These are phyloP conservation scores for Luperina nickerlii DNA, from an alignment of 2,888 invertebrate species.

Conservation along the genomic window DNA sequence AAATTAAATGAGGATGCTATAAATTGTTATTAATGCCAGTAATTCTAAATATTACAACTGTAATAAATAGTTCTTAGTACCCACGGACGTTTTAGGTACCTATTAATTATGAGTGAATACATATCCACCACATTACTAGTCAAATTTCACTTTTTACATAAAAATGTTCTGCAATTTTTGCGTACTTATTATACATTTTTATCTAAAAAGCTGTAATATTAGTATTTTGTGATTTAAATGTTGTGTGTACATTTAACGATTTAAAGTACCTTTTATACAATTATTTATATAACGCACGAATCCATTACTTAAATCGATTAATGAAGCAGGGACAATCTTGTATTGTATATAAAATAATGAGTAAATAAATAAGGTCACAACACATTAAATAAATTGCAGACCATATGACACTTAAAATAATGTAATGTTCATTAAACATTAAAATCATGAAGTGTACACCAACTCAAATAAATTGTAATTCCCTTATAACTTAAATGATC, in stretches of 20 bases:
- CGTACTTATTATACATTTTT: constrained; percentile 48
- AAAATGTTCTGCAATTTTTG: constrained; percentile 53
- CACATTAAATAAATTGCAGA: not conserved
- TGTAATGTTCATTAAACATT: constrained; percentile 9
- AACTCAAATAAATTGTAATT: constrained; percentile 55
- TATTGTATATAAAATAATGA: constrained; percentile 19
- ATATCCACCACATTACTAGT: constrained; percentile 84
- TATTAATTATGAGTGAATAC: constrained; percentile 76
- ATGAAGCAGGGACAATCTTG: constrained; percentile 30
- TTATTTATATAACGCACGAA: constrained; percentile 3
- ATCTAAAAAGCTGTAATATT: constrained; percentile 60
- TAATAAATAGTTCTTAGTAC: constrained; percentile 72
- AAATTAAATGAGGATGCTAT: constrained; percentile 59
- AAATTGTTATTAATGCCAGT: constrained; percentile 63
- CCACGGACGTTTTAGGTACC: constrained; percentile 66
- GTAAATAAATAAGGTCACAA: constrained; percentile 15
- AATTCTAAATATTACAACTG: constrained; percentile 69
- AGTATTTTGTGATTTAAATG: constrained; percentile 68
- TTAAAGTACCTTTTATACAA: constrained; percentile 25
- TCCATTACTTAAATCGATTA: constrained; percentile 18
- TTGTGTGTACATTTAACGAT: constrained; percentile 66
- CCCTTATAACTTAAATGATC: constrained; percentile 59
- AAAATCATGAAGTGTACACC: constrained; percentile 65
- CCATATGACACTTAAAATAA: not conserved
- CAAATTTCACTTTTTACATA: constrained; percentile 66